Conservation (phyloP, 2,888 invertebrate genomes). For the Boloria selene region DNA sequence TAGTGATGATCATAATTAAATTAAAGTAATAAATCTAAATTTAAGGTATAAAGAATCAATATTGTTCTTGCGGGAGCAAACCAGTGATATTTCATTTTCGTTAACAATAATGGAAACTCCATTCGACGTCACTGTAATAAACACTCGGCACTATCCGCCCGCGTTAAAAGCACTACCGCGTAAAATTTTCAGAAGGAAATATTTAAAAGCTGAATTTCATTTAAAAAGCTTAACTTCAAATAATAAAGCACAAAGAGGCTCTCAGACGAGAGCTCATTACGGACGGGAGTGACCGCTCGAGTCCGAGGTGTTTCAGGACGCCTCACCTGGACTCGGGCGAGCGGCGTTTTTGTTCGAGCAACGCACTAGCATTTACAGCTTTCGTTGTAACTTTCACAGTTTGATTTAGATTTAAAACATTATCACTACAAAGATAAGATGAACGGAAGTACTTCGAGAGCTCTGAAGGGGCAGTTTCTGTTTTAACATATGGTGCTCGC, state of each 20-base stretch:
- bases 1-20: background rate
- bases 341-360: too few relatives aligned
- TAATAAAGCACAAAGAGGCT: conserved; percentile 13
- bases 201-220: conserved; percentile 7
- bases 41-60: background rate
- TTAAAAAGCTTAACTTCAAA: conserved; percentile 9
- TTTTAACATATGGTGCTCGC: too few relatives aligned
- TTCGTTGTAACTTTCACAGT: too few relatives aligned
- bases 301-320: background rate
- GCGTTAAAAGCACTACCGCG: conserved; percentile 9
- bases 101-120: conserved; percentile 4
- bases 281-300: conserved; percentile 11
- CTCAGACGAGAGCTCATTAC: conserved; percentile 9
- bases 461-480: too few relatives aligned
- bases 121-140: background rate
- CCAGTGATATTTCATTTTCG: conserved; percentile 12
- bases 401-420: too few relatives aligned
- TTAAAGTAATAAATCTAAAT: background rate
- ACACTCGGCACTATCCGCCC: conserved; percentile 1
- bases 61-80: background rate
- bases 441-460: too few relatives aligned
- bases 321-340: too few relatives aligned
- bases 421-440: too few relatives aligned
- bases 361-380: too few relatives aligned
- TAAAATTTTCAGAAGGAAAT: conserved; percentile 4